Evolutionary conservation across 2,113 vertebrate species (phyloP).

Genomic region (Choloepus hoffmanni): DNA sequence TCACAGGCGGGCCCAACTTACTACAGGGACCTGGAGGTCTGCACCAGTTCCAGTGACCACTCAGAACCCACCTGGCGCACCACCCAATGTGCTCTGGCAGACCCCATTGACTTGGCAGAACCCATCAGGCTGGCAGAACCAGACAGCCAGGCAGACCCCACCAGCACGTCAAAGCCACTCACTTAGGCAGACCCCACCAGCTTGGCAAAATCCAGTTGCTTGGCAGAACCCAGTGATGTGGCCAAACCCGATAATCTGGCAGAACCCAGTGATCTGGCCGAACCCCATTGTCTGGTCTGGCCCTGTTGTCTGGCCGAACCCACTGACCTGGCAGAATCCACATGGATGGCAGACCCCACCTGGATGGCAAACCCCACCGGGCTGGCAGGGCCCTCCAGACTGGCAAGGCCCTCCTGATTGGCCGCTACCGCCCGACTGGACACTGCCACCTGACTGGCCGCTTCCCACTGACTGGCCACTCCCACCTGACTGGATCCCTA

Average conservation of each 20-base stretch:
- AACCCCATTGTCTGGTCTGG: conserved; percentile 79
- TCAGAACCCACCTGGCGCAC: conserved; percentile 74
- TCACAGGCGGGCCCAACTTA: conserved; percentile 67
- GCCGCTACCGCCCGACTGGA: conserved; percentile 75
- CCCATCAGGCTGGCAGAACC: conserved; percentile 79
- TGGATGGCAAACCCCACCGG: conserved; percentile 73
- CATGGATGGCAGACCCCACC: conserved; percentile 77
- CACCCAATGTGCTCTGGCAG: conserved; percentile 80
- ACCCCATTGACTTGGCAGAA: conserved; percentile 81
- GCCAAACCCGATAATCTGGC: conserved; percentile 80
- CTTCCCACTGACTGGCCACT: conserved; percentile 76
- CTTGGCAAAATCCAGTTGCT: conserved; percentile 79
- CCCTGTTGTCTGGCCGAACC: conserved; percentile 81
- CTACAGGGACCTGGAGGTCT: conserved; percentile 77
- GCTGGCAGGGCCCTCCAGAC: conserved; percentile 78
- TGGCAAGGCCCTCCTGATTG: conserved; percentile 79
- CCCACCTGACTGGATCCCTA: conserved; percentile 79
- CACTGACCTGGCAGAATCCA: conserved; percentile 78
- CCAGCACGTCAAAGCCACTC: conserved; percentile 72
- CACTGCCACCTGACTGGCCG: conserved; percentile 75
- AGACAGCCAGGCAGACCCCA: conserved; percentile 77
- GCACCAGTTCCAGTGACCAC: conserved; percentile 75
- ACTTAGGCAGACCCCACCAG: conserved; percentile 72
- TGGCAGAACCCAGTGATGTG: conserved; percentile 82
- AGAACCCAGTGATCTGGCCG: conserved; percentile 78